Percentiles rank a stretch among this genome's conserved stretches.
Conservation (phyloP, 2,888 invertebrate genomes). For the Caenorhabditis zanzibari region DNA sequence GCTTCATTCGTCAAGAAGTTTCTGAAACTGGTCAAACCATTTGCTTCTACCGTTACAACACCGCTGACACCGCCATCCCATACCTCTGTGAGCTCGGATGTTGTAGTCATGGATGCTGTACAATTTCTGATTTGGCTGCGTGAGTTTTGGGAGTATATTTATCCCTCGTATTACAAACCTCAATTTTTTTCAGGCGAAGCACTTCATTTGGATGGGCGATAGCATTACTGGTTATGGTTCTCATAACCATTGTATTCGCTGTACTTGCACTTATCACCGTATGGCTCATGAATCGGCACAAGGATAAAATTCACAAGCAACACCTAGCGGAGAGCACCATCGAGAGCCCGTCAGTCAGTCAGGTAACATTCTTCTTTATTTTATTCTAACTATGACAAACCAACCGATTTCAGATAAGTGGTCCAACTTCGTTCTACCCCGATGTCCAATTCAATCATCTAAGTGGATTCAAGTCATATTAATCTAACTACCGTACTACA, state of each 20-base stretch:
- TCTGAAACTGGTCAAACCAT: slow-evolving; percentile 79
- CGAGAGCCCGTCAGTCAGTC: slow-evolving; percentile 66
- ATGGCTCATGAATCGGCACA: slow-evolving; percentile 71
- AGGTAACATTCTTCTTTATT: too few relatives aligned
- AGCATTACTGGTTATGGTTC: slow-evolving; percentile 75
- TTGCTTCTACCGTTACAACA: slow-evolving; percentile 77
- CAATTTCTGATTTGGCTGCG: slow-evolving; percentile 76
- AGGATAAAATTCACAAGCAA: slow-evolving; percentile 70
- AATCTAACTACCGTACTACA: background rate
- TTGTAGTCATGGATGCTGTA: slow-evolving; percentile 79
- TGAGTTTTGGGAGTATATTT: slow-evolving; percentile 53
- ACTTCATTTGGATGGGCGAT: slow-evolving; percentile 80
- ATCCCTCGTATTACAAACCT: too few relatives aligned
- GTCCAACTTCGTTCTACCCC: slow-evolving; percentile 72
- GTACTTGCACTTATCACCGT: slow-evolving; percentile 68
- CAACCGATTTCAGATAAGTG: slow-evolving; percentile 66
- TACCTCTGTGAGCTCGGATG: slow-evolving; percentile 80
- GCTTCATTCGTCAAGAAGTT: slow-evolving; percentile 77
- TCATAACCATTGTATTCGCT: slow-evolving; percentile 75
- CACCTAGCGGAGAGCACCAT: slow-evolving; percentile 66
- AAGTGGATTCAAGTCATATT: slow-evolving; percentile 50
- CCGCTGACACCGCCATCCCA: slow-evolving; percentile 74
- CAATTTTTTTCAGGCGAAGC: slow-evolving; percentile 61
- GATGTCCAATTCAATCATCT: slow-evolving; percentile 59
- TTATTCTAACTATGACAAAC: background rate